Evolutionary conservation across 2,113 vertebrate genomes (phyloP).

Genomic region (Rhabdomys dilectus): DNA sequence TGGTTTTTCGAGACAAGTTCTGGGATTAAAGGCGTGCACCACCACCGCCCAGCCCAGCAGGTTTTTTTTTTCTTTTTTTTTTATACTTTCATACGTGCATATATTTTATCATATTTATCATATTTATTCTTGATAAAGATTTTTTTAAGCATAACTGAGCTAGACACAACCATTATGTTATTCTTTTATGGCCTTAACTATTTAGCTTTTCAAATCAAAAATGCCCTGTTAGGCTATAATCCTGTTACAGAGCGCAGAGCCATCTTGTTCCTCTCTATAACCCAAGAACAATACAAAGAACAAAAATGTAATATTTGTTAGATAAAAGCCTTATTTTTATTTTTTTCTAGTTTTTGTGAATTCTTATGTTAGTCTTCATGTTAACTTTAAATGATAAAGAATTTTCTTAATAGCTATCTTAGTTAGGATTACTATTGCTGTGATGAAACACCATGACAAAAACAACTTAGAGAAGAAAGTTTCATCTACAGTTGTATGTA

Average conservation of each 20-base stretch:
- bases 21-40: too few relatives aligned
- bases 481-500: neutral
- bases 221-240: neutral
- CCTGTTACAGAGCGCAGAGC: neutral
- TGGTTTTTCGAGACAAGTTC: too few relatives aligned
- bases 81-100: neutral
- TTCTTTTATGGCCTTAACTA: neutral
- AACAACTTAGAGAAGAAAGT: neutral
- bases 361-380: neutral
- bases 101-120: neutral
- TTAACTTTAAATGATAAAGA: slow-evolving; percentile 8
- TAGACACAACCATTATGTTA: neutral
- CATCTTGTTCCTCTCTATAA: neutral
- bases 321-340: neutral
- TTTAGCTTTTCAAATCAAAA: neutral
- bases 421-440: neutral
- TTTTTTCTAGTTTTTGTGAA: slow-evolving; percentile 46
- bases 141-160: neutral
- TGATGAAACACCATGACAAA: neutral
- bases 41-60: too few relatives aligned
- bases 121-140: neutral
- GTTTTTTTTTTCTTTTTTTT: too few relatives aligned
- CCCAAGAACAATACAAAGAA: neutral
- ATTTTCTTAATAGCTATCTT: neutral
- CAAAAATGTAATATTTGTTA: slow-evolving; percentile 34